Conservation (phyloP, 2,888 invertebrate genomes). For the Chrysomela aeneicollis region DNA sequence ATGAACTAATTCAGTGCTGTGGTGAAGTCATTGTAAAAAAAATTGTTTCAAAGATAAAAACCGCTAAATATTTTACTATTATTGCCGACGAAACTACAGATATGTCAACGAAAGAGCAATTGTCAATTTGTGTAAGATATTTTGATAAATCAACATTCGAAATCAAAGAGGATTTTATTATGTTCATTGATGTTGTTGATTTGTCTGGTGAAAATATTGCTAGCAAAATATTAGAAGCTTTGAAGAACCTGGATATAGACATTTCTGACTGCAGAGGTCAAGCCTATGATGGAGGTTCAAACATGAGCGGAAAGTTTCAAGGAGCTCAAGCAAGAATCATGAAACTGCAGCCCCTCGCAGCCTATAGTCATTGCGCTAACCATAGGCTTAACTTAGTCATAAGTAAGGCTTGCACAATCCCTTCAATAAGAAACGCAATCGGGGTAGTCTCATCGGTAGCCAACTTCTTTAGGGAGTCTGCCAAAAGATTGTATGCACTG, state of each 20-base stretch:
- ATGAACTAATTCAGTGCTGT: constrained; percentile 11
- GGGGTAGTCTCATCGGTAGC: constrained; percentile 17
- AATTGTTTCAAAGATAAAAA: constrained; percentile 12
- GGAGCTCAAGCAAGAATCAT: constrained; percentile 15
- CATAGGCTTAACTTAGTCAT: background rate
- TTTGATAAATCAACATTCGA: background rate
- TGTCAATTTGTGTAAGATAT: constrained; percentile 18
- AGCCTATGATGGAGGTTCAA: constrained; percentile 17
- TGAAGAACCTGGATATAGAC: constrained; percentile 13
- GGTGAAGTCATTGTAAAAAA: constrained; percentile 8
- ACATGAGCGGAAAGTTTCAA: constrained; percentile 11
- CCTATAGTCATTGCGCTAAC: background rate
- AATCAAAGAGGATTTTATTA: constrained; percentile 16
- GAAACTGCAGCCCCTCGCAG: background rate
- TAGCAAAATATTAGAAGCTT: constrained; percentile 1
- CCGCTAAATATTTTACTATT: constrained; percentile 13
- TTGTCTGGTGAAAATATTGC: constrained; percentile 6
- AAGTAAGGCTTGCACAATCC: background rate
- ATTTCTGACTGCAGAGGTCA: background rate
- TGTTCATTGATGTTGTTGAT: constrained; percentile 11
- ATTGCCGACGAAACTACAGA: constrained; percentile 23
- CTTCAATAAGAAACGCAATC: background rate
- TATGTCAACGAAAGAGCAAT: constrained; percentile 12
- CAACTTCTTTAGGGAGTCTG: no score
- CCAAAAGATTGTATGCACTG: no score